phyloP scores from a whole-genome alignment of 92 coral and sea anemone species.

The Palythoa heliodiscus region DNA sequence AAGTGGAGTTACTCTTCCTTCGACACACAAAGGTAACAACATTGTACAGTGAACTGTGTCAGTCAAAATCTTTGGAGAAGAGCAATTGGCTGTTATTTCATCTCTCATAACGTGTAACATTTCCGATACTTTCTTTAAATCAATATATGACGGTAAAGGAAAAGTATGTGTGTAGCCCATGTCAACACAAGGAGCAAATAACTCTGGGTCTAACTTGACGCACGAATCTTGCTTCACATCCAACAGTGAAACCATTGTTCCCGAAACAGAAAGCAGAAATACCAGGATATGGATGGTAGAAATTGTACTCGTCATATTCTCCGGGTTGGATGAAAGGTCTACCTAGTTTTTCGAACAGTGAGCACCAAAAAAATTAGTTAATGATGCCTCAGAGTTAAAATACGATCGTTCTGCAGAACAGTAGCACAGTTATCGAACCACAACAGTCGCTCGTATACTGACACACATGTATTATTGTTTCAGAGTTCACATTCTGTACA shows the following conservation, averaged over 20 bases:
- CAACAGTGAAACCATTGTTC: not conserved
- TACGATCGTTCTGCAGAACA: too few relatives aligned
- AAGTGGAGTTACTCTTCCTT: conserved; percentile 6
- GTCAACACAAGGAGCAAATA: conserved; percentile 19
- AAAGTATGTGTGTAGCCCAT: conserved; percentile 32
- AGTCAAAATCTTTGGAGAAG: conserved; percentile 12
- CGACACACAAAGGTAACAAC: conserved; percentile 25
- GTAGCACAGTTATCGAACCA: too few relatives aligned
- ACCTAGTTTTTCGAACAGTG: not conserved
- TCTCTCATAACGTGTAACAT: conserved; percentile 13
- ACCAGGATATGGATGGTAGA: not conserved
- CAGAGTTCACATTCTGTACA: too few relatives aligned
- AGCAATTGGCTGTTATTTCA: conserved; percentile 26
- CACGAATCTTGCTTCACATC: conserved; percentile 1
- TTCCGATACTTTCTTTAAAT: conserved; percentile 14
- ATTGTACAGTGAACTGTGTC: conserved; percentile 26
- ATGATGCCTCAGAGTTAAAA: too few relatives aligned
- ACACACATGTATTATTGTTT: too few relatives aligned
- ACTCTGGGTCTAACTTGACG: conserved; percentile 31
- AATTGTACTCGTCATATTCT: not conserved
- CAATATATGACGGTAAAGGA: conserved; percentile 22
- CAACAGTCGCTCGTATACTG: too few relatives aligned
- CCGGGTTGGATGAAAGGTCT: not conserved
- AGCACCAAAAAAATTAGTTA: too few relatives aligned
- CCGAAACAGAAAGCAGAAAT: not conserved